These are phyloP conservation scores for Betta splendens DNA, from an alignment of 2,797 vertebrate species.

Conservation along the genomic window DNA sequence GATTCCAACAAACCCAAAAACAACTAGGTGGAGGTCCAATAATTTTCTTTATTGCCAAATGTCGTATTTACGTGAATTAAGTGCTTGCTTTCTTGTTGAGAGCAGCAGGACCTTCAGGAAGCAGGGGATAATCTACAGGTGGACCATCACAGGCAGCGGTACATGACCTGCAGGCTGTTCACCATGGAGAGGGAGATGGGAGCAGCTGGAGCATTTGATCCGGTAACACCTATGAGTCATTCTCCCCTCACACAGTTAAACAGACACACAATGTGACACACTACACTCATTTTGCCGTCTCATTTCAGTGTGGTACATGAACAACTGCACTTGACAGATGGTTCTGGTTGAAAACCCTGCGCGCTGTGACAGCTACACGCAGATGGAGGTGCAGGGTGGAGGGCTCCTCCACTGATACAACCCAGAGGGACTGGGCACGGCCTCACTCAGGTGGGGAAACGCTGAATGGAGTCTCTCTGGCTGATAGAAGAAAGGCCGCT, in stretches of 20 bases:
- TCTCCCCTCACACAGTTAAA: slow-evolving; percentile 29
- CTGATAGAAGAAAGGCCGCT: slow-evolving; percentile 15
- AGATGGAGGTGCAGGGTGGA: slow-evolving; percentile 46
- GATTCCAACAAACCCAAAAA: slow-evolving; percentile 69
- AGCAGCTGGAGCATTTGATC: slow-evolving; percentile 22
- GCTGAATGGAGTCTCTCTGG: slow-evolving; percentile 4
- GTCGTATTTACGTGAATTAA: slow-evolving; percentile 13
- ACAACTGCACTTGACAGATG: slow-evolving; percentile 66
- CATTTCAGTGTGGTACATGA: slow-evolving; percentile 62
- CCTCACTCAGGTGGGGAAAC: slow-evolving; percentile 14
- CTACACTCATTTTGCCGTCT: slow-evolving; percentile 14
- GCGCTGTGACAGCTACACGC: slow-evolving; percentile 63
- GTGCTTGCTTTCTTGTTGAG: slow-evolving; percentile 38
- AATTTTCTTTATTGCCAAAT: slow-evolving; percentile 26
- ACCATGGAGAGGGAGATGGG: slow-evolving; percentile 72
- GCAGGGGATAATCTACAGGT: slow-evolving; percentile 59
- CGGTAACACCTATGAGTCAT: slow-evolving; percentile 10
- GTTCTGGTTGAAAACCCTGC: slow-evolving; percentile 73
- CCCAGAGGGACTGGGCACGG: slow-evolving; percentile 53
- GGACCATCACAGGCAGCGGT: slow-evolving; percentile 64
- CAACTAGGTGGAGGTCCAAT: slow-evolving; percentile 63
- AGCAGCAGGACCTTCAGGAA: slow-evolving; percentile 71
- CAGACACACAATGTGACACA: slow-evolving; percentile 15
- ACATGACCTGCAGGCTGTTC: slow-evolving; percentile 62
- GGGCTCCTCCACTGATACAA: slow-evolving; percentile 48